Evolutionary conservation across 2,113 vertebrate genomes (phyloP), one percentile per base, ranked within the genome.

Genomic region (Xiphorhynchus elegans): DNA sequence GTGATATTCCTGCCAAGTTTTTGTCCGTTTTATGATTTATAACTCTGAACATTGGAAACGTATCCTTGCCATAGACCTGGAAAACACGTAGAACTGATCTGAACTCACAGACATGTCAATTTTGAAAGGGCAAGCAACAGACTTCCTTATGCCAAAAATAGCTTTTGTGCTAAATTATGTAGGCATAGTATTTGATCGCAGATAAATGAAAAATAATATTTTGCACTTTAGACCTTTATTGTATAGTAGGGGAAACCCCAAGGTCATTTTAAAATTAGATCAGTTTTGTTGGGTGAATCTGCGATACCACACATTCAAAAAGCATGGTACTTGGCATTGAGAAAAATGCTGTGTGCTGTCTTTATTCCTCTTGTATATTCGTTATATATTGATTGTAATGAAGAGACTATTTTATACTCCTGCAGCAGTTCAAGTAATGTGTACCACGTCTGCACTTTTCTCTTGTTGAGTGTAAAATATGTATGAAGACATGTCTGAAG

Each of bases 121-220:
- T 95, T 88, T 95, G 79, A 95, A 96, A 97, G 94, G 94, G 89
- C 94, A 95, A 94, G 47, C 49, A 94, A 72, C 93, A 96, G 87
- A 93, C 85, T 96, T 97, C 96, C 95, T 90, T 82, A 66, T 62
- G 83, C 85, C 87, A 94, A 96, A 97, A 97, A 96, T 95, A 97
- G 73, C 73, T 89, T 91, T 87, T 76, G 56, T 59, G 80, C 40
- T 95, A 56, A 84, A 75, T 84, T 74, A 88, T 88, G 90, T 72
- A 94, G 90, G 55, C 17, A 3, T 44, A 55, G 63, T 59, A 25
- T 85, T 94, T 93, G 63, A 72, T 96, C 56, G 23, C 15, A 93
- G 66, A 82, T 56, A 88, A 64, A 72, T 66, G 52, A 56, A 84
- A 90, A 91, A 90, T 49, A 72, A 6, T 85, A 47, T 58, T 94